Base-by-base conservation (phyloP, 1,140 invertebrate species). In the Dryas iulia region DNA sequence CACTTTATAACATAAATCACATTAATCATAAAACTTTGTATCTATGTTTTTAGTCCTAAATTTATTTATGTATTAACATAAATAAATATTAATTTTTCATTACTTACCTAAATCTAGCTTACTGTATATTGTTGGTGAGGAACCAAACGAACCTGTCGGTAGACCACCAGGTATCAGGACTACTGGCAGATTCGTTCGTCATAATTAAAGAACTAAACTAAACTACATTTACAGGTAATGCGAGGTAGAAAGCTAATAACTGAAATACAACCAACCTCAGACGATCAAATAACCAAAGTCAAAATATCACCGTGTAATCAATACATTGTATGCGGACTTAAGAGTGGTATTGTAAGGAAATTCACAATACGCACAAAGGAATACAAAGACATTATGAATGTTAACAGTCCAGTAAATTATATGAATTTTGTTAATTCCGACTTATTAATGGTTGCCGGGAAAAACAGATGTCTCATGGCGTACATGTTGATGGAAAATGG, bases 271-370 rank as follows among this genome's bases (percentile, higher is more conserved):
- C 77, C 82, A 6, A 78, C 79, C 56, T 60, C 69, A 0, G 80
- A 89, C 26, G 83, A 89, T 11, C 74, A 79, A 59, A 82, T 91
- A 24, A 87, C 83, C 4, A 70, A 75, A 4, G 70, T 91, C 0
- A 86, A 82, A 28, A 87, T 91, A 77, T 86, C 86, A 0, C 89
- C 89, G 0, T 91, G 89, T 78, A 91, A 91, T 69, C 89, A 87
- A 35, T 84, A 89, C 66, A 73, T 91, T 0, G 71, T 89, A 26
- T 91, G 84, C 65, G 89, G 89, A 0, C 72, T 89, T 0, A 71
- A 74, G 1, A 82, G 82, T 0, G 89, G 89, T 6, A 69, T 73
- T 0, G 84, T 91, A 0, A 82, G 79, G 23, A 85, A 80, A 63
- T 88, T 78, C 66, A 75, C 78, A 0, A 66, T 90, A 0, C 74